These are phyloP conservation scores for Bombus haemorrhoidalis DNA, from an alignment of 1,140 invertebrate genomes.

Conservation along the genomic window DNA sequence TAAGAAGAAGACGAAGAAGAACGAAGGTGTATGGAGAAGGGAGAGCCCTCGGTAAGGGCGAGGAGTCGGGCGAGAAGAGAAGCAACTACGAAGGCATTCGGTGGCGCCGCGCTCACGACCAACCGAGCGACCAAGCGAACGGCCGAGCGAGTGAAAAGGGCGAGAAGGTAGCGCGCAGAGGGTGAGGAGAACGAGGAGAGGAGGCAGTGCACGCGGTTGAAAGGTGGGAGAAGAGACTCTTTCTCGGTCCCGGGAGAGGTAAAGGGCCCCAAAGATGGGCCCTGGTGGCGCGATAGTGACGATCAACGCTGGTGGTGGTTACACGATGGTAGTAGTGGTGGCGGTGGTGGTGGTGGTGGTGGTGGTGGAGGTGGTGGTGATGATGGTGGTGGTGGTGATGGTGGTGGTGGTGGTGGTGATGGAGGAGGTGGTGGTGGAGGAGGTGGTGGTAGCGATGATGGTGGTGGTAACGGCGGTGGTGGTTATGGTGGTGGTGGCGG, in stretches of 20 bases:
- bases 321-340: background rate
- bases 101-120: conserved; percentile 72
- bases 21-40: conserved; percentile 35
- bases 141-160: conserved; percentile 13
- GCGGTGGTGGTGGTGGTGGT: background rate
- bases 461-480: conserved; percentile 46
- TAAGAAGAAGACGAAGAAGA: conserved; percentile 16
- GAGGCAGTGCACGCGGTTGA: background rate
- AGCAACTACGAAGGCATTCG: conserved; percentile 67
- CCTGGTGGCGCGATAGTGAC: conserved; percentile 49
- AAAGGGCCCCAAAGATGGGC: conserved; percentile 74
- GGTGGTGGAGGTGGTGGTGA: background rate
- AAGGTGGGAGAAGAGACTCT: conserved; percentile 24
- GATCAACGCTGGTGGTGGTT: conserved; percentile 24
- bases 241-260: conserved; percentile 49
- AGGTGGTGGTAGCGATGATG: background rate
- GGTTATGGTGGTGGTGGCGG: no score
- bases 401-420: no score
- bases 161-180: conserved; percentile 27
- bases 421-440: background rate
- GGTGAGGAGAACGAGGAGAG: conserved; percentile 1
- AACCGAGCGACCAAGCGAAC: conserved; percentile 25
- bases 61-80: conserved; percentile 40
- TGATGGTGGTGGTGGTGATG: conserved; percentile 41
- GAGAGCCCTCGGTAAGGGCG: conserved; percentile 23